Conservation (phyloP, 2,797 vertebrate species). For the Pangasius djambal region DNA sequence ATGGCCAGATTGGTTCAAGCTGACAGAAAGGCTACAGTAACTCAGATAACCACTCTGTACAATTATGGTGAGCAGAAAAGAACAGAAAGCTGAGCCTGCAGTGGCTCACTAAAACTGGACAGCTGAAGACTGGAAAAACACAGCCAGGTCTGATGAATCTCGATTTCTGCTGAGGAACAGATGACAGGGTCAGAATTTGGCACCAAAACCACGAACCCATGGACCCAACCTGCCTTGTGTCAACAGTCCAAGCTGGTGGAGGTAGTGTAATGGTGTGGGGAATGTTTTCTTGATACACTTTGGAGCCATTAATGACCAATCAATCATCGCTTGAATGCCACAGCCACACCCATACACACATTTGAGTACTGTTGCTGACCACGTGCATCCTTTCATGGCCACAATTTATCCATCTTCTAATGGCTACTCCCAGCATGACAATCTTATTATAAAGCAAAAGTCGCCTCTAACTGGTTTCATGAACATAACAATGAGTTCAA, state of each 20-base stretch:
- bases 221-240: neutral
- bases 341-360: neutral
- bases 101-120: neutral
- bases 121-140: neutral
- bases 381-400: neutral
- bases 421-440: too few species aligned
- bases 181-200: neutral
- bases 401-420: neutral
- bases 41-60: neutral
- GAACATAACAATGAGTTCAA: too few species aligned
- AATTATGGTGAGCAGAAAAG: neutral
- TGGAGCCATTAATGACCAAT: neutral
- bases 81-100: neutral
- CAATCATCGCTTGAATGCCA: neutral
- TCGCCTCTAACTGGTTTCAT: too few species aligned
- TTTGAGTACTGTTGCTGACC: neutral
- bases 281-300: neutral
- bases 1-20: neutral
- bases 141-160: neutral
- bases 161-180: neutral
- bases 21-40: neutral
- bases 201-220: neutral
- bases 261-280: neutral
- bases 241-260: neutral
- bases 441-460: too few species aligned